A percentile compares a stretch with the other conserved stretches of the same genome.
Evolutionary conservation across 2,888 invertebrate species (phyloP).

Genomic region (Eristalis arbustorum): DNA sequence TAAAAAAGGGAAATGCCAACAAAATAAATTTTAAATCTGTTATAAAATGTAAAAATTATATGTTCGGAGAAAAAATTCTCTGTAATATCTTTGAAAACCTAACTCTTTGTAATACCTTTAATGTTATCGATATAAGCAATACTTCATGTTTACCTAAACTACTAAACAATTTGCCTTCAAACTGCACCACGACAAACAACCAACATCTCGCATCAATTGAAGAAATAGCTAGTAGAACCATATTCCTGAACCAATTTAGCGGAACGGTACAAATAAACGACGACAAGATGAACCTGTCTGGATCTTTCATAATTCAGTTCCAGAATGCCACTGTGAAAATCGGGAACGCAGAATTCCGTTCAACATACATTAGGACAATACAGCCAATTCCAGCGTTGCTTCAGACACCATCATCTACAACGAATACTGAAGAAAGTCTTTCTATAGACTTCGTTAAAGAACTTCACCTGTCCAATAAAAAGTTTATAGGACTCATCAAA

Average conservation of each 20-base stretch:
- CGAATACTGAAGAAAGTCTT: not conserved
- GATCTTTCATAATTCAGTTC: not conserved
- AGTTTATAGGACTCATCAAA: too few species aligned
- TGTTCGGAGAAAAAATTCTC: constrained; percentile 27
- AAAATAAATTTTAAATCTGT: constrained; percentile 33
- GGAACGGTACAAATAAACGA: not conserved
- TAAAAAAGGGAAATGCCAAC: constrained; percentile 45
- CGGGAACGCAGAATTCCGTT: not conserved
- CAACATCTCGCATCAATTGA: constrained; percentile 22
- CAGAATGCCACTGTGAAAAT: constrained; percentile 19
- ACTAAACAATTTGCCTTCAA: not conserved
- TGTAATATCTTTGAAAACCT: constrained; percentile 41
- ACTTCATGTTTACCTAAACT: constrained; percentile 25
- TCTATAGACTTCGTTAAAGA: constrained; percentile 6
- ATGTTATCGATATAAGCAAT: constrained; percentile 38
- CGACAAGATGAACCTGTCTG: not conserved
- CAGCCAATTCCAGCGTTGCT: constrained; percentile 12
- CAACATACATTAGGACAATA: constrained; percentile 5
- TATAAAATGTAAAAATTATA: constrained; percentile 41
- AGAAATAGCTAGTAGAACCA: constrained; percentile 21
- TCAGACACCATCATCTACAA: constrained; percentile 16
- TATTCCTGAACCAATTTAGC: constrained; percentile 28
- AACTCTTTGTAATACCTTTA: constrained; percentile 27
- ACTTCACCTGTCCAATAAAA: constrained; percentile 23
- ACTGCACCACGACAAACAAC: constrained; percentile 3